Base-by-base conservation (phyloP, 2,888 invertebrate species). In the Opisthograptis luteolata region DNA sequence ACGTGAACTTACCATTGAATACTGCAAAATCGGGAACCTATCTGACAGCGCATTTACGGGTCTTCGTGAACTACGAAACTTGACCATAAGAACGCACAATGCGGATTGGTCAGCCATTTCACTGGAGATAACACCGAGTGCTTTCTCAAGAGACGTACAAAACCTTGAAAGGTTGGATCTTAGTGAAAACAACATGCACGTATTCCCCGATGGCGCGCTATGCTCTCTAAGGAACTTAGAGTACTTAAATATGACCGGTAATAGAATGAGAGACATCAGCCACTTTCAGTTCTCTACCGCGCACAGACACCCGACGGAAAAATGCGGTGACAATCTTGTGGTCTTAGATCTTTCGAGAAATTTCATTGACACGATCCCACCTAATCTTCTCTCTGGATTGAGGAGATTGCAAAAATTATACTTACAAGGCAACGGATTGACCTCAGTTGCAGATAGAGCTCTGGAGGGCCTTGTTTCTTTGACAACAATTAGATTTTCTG, bases 51-150 rank as follows among this genome's bases (percentile, higher is more conserved):
- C 96, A n/a, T 96, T 97, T 73, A 93, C 94, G 31, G 96, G 96
- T 32, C 92, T 96, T 28, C 93, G 94, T 50, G 94, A 96, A 77
- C 91, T 97, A 55, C 91, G 95, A 62, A 95, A 96, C 78, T 90
- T 97, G 49, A 96, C 96, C 31, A 93, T 97, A 59, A 92, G 95
- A 68, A 96, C 96, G 39, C 95, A 96, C 84, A 96, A 96, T 83
- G 95, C 95, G 28, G 95, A 96, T 76, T 96, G 96, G 95, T 94
- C 95, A 27, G 94, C 95, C 40, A 95, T 96, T 93, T 93, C 95
- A 42, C 90, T 96, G 55, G 95, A 96, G 76, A 92, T 96, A 55
- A 94, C 95, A 27, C 92, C 93, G 9, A 93, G 94, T 41, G 95
- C 95, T 25, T 95, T 96, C 78, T 93, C 94, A 54, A 93, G 94